These are phyloP conservation scores for Acropora yongei DNA, from an alignment of 64 coral and sea anemone genomes.

Conservation along the genomic window DNA sequence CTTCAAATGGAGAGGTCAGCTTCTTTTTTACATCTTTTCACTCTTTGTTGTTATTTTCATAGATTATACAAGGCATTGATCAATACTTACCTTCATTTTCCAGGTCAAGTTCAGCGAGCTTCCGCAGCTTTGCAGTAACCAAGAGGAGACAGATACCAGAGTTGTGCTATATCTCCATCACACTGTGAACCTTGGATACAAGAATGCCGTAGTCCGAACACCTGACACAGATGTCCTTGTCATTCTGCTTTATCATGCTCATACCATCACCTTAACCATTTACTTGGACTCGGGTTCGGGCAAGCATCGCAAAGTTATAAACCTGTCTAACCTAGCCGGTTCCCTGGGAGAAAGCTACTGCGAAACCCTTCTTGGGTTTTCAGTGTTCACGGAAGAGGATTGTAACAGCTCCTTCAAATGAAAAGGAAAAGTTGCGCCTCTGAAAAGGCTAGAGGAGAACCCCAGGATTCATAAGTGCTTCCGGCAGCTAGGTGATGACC, in stretches of 20 bases:
- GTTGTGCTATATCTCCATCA: constrained; percentile 42
- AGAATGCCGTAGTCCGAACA: constrained; percentile 2
- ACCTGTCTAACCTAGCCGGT: constrained; percentile 45
- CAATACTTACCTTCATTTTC: too few relatives aligned
- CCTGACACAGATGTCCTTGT: constrained; percentile 50
- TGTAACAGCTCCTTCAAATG: constrained; percentile 56
- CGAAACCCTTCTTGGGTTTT: constrained; percentile 26
- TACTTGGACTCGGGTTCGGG: constrained; percentile 39
- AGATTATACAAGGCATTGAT: too few relatives aligned
- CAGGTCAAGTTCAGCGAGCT: neutral
- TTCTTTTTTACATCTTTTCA: neutral
- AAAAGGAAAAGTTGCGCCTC: constrained; percentile 39
- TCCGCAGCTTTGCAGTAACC: constrained; percentile 38
- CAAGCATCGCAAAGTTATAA: constrained; percentile 34
- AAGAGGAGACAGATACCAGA: constrained; percentile 59
- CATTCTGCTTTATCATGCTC: constrained; percentile 29
- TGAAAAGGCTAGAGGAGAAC: constrained; percentile 51
- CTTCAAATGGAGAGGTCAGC: constrained; percentile 14
- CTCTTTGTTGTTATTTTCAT: neutral
- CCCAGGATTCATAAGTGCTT: constrained; percentile 8
- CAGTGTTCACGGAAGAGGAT: constrained; percentile 57
- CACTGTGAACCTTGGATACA: constrained; percentile 15
- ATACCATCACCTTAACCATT: constrained; percentile 7
- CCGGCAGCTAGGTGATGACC: constrained; percentile 30
- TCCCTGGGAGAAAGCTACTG: constrained; percentile 20